Percentiles rank a stretch among this genome's conserved stretches.
These are phyloP conservation scores for Kobus ellipsiprymnus DNA, from an alignment of 2,113 vertebrate genomes.

Conservation along the genomic window DNA sequence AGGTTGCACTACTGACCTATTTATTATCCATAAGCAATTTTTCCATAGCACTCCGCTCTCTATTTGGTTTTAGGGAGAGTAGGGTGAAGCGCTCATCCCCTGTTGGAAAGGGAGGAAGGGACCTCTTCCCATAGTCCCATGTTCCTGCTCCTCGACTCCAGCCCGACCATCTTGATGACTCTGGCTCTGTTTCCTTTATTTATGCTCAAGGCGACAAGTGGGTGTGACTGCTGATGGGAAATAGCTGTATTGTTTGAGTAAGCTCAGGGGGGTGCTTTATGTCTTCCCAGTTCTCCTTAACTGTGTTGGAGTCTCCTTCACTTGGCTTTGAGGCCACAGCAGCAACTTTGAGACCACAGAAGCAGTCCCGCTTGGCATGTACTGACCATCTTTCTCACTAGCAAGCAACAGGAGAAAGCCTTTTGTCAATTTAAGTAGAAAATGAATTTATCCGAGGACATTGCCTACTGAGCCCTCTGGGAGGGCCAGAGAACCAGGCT, in stretches of 20 bases:
- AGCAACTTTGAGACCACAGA: neutral
- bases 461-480: neutral
- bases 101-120: neutral
- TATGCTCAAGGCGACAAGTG: fast-evolving
- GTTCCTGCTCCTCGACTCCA: fast-evolving
- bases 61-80: neutral
- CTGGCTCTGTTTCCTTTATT: no score
- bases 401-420: neutral
- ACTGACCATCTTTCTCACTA: neutral
- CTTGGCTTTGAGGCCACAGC: no score
- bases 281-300: neutral
- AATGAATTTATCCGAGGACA: neutral
- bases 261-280: fast-evolving
- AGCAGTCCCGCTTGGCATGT: neutral
- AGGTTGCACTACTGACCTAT: neutral
- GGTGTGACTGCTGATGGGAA: no score
- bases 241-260: no score
- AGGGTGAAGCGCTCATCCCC: neutral
- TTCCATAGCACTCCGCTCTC: neutral
- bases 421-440: neutral
- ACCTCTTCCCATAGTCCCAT: no score
- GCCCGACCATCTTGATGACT: neutral
- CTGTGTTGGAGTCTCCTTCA: neutral
- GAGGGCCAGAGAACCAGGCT: neutral
- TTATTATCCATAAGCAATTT: neutral